phyloP scores from a whole-genome alignment of 37 sponge, comb jelly and placozoan genomes.

The Beroe forskalii region DNA sequence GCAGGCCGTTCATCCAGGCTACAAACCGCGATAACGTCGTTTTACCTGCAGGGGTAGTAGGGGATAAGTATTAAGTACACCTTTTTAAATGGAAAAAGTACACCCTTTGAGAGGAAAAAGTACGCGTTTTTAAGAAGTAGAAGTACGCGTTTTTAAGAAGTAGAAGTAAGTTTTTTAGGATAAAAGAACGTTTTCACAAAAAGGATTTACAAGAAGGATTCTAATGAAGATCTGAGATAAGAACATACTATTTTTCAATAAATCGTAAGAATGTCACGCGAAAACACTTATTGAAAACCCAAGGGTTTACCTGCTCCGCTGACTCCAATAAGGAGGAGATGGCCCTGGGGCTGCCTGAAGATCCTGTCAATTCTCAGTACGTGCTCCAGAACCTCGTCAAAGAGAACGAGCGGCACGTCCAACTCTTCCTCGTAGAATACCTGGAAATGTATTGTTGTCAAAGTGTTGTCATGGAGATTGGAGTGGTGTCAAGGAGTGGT shows the following conservation, averaged over 20 bases:
- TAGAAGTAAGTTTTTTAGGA: no score
- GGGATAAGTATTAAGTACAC: no score
- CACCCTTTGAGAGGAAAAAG: no score
- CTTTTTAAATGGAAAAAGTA: no score
- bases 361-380: conserved; percentile 95
- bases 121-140: no score
- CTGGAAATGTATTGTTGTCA: background rate
- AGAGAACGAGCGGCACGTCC: conserved; percentile 92
- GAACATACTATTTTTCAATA: background rate
- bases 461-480: background rate
- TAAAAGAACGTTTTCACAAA: no score
- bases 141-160: no score
- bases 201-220: no score
- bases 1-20: conserved; percentile 97
- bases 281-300: background rate
- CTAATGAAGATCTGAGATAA: no score
- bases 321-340: conserved; percentile 92
- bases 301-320: conserved; percentile 81
- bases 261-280: no score
- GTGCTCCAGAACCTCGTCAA: conserved; percentile 95
- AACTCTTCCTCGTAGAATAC: conserved; percentile 98
- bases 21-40: conserved; percentile 96
- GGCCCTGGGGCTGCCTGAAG: conserved; percentile 96
- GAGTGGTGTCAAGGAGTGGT: background rate
- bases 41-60: conserved; percentile 75